Base-by-base conservation (phyloP, 1,140 invertebrate species). In the Microplitis mediator region DNA sequence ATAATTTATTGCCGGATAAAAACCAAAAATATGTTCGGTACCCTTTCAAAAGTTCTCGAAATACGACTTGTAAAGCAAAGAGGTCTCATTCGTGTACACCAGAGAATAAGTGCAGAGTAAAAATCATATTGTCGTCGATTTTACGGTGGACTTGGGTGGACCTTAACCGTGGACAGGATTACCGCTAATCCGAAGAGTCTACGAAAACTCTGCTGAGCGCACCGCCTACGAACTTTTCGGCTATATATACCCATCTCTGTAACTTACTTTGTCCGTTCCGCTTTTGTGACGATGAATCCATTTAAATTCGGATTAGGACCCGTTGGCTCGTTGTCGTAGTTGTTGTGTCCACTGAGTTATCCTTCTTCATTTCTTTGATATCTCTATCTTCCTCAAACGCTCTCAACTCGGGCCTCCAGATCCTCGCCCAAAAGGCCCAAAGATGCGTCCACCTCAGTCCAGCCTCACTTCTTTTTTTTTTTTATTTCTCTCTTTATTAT, bases 231-330 rank as follows among this genome's bases (percentile, higher is more conserved):
- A 39, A 39, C 36, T 39, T 39, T 3, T 45, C 39, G 39, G 39
- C 39, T 56, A 14, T 13, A 45, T 31, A 16, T 50, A 16, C 39
- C 39, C 39, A 23, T 31, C 54, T 31, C 50, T 51, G 32, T 61
- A 23, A 31, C 6, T 62, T 14, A 9, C 16, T 65, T 73, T 62
- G 73, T 76, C 35, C 16, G 54, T 71, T 74, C 36, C 60, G 50
- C 65, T 50, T 54, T 61, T 63, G 69, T 64, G 66, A 76, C 58
- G 66, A 45, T 45, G 39, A 75, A 77, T 78, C 80, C 71, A 78
- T 79, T 79, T 80, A 79, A 81, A 80, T 80, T 79, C 69, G 76
- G 77, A 76, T 79, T 78, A 79, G 65, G 70, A 35, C 50, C 50
- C 62, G 66, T 52, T 11, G 62, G 39, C 39, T 45, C 39, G 39